Evolutionary conservation across 1,140 invertebrate species (phyloP).

Genomic region (Bombus impatiens): DNA sequence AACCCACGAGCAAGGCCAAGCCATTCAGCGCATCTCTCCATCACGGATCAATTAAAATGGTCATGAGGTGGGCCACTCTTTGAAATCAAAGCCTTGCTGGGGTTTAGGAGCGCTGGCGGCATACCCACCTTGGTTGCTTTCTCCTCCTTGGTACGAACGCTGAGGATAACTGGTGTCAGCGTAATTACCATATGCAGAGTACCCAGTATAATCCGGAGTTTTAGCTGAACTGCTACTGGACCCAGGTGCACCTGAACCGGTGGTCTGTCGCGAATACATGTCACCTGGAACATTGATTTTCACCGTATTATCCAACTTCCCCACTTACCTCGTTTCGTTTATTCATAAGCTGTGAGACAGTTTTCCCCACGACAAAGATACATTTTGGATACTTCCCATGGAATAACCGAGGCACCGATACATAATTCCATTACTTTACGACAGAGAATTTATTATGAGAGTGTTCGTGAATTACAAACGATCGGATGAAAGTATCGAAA

Average conservation of each 20-base stretch:
- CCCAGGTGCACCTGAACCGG: conserved; percentile 82
- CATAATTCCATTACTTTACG: neutral
- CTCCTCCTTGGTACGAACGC: conserved; percentile 81
- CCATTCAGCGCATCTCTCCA: conserved; percentile 78
- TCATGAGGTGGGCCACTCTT: conserved; percentile 85
- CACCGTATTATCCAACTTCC: conserved; percentile 27
- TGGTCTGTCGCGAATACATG: conserved; percentile 83
- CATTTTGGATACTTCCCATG: conserved; percentile 31
- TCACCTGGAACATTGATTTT: conserved; percentile 81
- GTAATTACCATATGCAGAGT: conserved; percentile 82
- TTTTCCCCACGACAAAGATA: conserved; percentile 14
- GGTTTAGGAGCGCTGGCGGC: conserved; percentile 82
- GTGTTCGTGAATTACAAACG: neutral
- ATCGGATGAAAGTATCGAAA: neutral
- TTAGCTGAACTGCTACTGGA: conserved; percentile 83
- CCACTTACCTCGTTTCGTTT: conserved; percentile 35
- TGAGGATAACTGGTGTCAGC: conserved; percentile 82
- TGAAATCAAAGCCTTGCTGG: conserved; percentile 84
- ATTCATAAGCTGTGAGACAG: conserved; percentile 24
- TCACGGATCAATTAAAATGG: conserved; percentile 82
- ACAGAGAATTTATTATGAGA: neutral
- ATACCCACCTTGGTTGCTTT: conserved; percentile 84
- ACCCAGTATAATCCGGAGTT: conserved; percentile 81
- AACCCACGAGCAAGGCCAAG: conserved; percentile 79
- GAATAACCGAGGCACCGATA: neutral